phyloP scores from a whole-genome alignment of 2,888 invertebrate species.

The Spodoptera picta region DNA sequence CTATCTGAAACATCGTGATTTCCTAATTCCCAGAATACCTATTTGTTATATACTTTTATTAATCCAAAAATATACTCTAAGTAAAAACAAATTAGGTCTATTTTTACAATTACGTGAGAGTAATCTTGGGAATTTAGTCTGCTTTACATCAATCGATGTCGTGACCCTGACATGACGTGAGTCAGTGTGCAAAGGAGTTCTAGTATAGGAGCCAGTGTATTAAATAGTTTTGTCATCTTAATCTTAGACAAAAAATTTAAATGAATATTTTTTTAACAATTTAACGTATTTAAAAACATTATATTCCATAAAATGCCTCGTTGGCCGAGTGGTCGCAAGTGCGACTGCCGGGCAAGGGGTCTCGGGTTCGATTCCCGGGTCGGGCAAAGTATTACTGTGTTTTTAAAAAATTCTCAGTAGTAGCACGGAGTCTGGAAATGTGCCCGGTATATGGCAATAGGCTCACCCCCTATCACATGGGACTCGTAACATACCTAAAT shows the following conservation, averaged over 20 bases:
- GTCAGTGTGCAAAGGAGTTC: slow-evolving; percentile 52
- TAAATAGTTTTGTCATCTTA: background rate
- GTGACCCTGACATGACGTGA: slow-evolving; percentile 74
- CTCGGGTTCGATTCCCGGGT: too few relatives aligned
- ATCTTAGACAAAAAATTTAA: too few relatives aligned
- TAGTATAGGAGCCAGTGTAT: slow-evolving; percentile 35
- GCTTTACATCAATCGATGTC: slow-evolving; percentile 70
- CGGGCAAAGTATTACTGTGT: too few relatives aligned
- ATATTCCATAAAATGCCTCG: too few relatives aligned
- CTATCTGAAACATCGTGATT: slow-evolving; percentile 2
- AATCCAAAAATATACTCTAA: slow-evolving; percentile 16
- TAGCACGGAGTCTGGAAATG: too few relatives aligned
- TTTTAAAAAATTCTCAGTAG: too few relatives aligned
- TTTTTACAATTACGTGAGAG: slow-evolving; percentile 27
- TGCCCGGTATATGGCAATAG: too few relatives aligned
- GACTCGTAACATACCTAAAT: too few relatives aligned
- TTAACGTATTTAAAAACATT: background rate
- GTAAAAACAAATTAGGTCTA: slow-evolving; percentile 8
- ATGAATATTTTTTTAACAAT: background rate
- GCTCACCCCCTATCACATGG: too few relatives aligned
- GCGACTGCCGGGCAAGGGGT: too few relatives aligned
- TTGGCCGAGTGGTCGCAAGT: too few relatives aligned
- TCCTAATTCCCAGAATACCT: background rate
- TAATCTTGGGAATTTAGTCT: slow-evolving; percentile 58
- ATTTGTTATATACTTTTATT: background rate